Base-by-base conservation (phyloP, 2,797 vertebrate genomes). In the Urosaurus nigricauda region DNA sequence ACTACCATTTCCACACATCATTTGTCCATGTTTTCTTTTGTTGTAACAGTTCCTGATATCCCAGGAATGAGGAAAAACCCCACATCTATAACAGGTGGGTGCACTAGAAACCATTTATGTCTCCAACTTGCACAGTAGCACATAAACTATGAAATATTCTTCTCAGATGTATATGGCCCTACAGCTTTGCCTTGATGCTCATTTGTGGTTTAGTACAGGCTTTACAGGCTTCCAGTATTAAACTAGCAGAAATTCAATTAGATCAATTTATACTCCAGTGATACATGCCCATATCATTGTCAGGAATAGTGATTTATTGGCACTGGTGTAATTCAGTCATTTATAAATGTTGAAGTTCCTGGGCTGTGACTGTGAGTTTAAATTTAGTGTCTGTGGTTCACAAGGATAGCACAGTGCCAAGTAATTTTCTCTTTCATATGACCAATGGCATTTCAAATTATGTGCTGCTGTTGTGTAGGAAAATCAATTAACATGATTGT, bases 351-450 rank as follows among this genome's bases (percentile, higher is more conserved):
- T 75, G 87, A 73, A 65, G 1, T 75, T 88, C 83, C 6, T 90
- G 40, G 81, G 83, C 47, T 78, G 16, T 40, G 79, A 87, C 40
- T 82, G 16, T 75, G 32, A 77, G 3, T 73, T 75, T 92, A 47
- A 58, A 83, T 91, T 86, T 91, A 88, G 84, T 86, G 73, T 53
- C 26, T 86, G 3, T 68, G 74, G 92, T 90, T 90, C 40, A 29
- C 43, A 51, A 47, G 90, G 68, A 9, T 1, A 32, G 1, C 56
- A 7, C 1, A 0, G 77, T 83, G 77, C 21, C 1, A 29, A 89
- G 58, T 89, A 53, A 89, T 89, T 91, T 91, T 93, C 92, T 90
- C 53, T 84, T 90, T 93, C 63, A 12, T 85, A 78, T 78, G 24
- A 89, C 19, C 88, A 88, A 71, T 8, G 0, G 1, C 56, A 89